Conservation (phyloP, 2,797 vertebrate genomes). For the Tinamus major region DNA sequence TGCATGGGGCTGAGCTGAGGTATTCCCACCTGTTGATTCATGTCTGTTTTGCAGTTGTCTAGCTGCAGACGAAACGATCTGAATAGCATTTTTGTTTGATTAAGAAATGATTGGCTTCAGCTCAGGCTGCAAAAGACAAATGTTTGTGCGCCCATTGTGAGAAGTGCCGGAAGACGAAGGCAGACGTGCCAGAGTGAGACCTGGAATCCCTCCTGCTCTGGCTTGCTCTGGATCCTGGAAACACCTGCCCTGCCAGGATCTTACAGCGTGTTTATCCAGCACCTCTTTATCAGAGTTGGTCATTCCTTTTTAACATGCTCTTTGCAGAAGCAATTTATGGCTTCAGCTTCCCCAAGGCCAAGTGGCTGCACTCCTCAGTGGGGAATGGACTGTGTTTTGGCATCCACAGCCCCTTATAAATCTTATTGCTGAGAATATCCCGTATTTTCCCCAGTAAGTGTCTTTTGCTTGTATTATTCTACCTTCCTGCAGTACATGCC, state of each 20-base stretch:
- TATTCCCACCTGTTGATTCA: not conserved
- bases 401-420: not conserved
- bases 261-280: not conserved
- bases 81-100: not conserved
- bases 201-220: not conserved
- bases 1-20: not conserved
- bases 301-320: not conserved
- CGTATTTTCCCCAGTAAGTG: not conserved
- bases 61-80: not conserved
- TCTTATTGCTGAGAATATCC: not conserved
- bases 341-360: constrained; percentile 3
- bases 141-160: not conserved
- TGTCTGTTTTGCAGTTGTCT: not conserved
- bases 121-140: constrained; percentile 6
- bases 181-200: fast-evolving
- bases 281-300: not conserved
- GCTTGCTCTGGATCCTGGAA: not conserved
- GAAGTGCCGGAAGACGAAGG: not conserved
- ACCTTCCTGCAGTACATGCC: not conserved
- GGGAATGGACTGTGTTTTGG: not conserved
- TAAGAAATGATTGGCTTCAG: not conserved
- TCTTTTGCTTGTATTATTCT: not conserved
- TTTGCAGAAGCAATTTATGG: constrained; percentile 19
- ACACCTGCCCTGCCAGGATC: not conserved
- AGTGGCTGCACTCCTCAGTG: not conserved